Percentiles rank a stretch among this genome's conserved stretches.
phyloP scores from a whole-genome alignment of 2,113 vertebrate genomes.

The Tragelaphus buxtoni region DNA sequence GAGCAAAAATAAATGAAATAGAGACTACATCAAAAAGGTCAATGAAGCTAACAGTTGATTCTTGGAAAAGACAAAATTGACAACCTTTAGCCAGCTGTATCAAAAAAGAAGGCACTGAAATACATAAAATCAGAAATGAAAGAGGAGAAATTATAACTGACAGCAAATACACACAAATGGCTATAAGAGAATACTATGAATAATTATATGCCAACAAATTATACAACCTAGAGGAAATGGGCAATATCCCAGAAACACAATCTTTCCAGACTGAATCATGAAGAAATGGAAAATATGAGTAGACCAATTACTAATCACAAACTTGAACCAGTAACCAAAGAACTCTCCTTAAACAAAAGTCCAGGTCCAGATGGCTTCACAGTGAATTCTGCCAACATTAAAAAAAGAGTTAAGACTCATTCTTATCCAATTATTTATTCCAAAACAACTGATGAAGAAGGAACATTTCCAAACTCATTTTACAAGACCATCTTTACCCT shows the following conservation, averaged over 20 bases:
- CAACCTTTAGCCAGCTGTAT: background rate
- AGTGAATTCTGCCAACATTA: background rate
- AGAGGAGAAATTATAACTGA: background rate
- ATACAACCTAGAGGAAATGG: background rate
- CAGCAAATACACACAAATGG: background rate
- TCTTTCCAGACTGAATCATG: background rate
- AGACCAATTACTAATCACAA: background rate
- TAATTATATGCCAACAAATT: background rate
- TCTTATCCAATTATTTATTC: background rate
- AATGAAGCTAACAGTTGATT: background rate
- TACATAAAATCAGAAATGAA: background rate
- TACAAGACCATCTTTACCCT: background rate
- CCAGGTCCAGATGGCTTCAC: background rate
- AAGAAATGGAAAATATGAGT: background rate
- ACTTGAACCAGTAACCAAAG: background rate
- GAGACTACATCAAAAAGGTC: background rate
- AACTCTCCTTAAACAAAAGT: background rate
- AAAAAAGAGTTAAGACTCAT: background rate
- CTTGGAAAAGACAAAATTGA: background rate
- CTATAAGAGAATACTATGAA: background rate
- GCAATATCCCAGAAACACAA: background rate
- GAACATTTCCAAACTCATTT: background rate
- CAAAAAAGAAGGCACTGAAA: background rate
- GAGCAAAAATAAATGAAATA: background rate
- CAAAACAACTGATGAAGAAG: background rate